Conservation (phyloP, 2,888 invertebrate species). For the Leptinotarsa juncta region DNA sequence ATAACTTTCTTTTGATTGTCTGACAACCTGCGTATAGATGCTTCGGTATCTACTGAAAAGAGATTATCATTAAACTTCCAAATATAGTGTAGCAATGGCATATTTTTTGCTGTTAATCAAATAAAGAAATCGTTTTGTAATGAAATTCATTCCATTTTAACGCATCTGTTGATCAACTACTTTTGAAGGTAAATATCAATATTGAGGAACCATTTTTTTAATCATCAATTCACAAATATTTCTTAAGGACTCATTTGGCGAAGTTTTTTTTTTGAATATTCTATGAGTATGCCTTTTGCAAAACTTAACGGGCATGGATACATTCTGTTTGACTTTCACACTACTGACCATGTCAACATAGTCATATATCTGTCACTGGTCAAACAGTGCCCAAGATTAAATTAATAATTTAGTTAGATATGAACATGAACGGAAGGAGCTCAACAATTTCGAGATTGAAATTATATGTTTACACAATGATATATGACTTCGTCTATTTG, state of each 20-base stretch:
- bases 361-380: slow-evolving; percentile 26
- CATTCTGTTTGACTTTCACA: slow-evolving; percentile 29
- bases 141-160: background rate
- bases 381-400: slow-evolving; percentile 34
- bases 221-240: no score
- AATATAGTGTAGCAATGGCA: no score
- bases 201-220: background rate
- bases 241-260: no score
- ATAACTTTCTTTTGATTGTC: no score
- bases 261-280: no score
- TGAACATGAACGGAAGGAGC: slow-evolving; percentile 19
- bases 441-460: slow-evolving; percentile 1
- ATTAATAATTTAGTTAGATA: slow-evolving; percentile 20
- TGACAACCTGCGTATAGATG: no score
- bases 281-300: no score
- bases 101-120: no score
- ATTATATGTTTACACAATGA: slow-evolving; percentile 13
- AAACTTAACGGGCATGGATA: no score
- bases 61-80: no score
- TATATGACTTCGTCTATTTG: slow-evolving; percentile 3
- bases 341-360: slow-evolving; percentile 38
- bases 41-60: no score
- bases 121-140: no score
- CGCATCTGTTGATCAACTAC: background rate
- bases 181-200: background rate